These are phyloP conservation scores for Pedetes capensis DNA, from an alignment of 2,113 vertebrate genomes.

Conservation along the genomic window DNA sequence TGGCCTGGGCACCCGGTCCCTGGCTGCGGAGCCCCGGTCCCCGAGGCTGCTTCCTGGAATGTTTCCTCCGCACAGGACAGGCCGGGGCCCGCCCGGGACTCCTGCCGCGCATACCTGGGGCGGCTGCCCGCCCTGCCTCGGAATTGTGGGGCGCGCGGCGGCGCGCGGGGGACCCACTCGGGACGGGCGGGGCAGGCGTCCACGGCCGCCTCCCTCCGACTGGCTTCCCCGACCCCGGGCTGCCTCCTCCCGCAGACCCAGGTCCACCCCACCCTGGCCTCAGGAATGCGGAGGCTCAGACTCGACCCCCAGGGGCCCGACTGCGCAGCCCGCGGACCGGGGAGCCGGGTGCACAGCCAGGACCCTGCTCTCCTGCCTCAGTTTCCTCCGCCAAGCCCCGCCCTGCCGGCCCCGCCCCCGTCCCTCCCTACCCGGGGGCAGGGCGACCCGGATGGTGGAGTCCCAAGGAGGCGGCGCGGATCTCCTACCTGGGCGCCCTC, in stretches of 20 bases:
- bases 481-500: conserved; percentile 72
- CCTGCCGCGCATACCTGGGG: conserved; percentile 70
- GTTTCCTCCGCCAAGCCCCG: conserved; percentile 75
- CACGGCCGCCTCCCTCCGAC: background rate
- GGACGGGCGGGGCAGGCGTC: background rate
- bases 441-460: conserved; percentile 53
- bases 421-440: conserved; percentile 69
- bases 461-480: conserved; percentile 47
- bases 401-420: conserved; percentile 67
- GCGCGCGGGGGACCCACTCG: background rate
- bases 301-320: background rate
- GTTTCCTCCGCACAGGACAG: conserved; percentile 68
- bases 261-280: background rate
- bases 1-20: conserved; percentile 61
- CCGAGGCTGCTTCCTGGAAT: conserved; percentile 74
- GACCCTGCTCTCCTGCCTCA: conserved; percentile 62
- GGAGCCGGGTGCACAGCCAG: rapidly evolving
- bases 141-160: background rate
- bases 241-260: background rate
- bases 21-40: conserved; percentile 62
- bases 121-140: conserved; percentile 49
- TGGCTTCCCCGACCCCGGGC: background rate
- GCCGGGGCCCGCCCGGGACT: conserved; percentile 73
- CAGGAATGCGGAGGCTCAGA: background rate
- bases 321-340: background rate